These are phyloP conservation scores for Platanista minor DNA, from an alignment of 2,113 vertebrate genomes.

Conservation along the genomic window DNA sequence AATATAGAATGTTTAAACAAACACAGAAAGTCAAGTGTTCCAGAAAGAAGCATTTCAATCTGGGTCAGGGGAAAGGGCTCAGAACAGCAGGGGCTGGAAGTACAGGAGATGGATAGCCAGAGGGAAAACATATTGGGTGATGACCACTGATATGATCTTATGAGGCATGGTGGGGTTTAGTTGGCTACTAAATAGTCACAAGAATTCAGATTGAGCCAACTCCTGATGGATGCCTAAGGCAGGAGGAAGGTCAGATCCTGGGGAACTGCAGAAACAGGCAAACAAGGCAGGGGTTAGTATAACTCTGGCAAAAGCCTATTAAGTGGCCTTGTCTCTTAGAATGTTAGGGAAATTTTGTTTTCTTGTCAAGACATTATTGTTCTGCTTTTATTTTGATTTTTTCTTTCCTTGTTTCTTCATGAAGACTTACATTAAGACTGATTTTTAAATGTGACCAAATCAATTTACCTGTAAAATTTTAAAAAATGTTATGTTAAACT, in stretches of 20 bases:
- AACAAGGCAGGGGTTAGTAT: background rate
- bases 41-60: background rate
- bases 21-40: background rate
- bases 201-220: background rate
- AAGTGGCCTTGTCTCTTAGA: background rate
- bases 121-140: background rate
- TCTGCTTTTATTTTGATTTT: background rate
- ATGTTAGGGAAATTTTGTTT: background rate
- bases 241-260: background rate
- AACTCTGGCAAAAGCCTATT: background rate
- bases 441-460: background rate
- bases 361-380: background rate
- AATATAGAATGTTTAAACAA: background rate
- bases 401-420: background rate
- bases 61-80: background rate
- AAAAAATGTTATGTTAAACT: background rate
- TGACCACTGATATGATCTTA: background rate
- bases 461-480: background rate
- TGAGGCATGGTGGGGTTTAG: background rate
- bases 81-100: background rate
- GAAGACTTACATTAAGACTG: background rate
- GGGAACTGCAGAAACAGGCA: background rate
- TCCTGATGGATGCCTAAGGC: background rate
- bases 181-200: background rate
- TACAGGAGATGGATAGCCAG: background rate